Evolutionary conservation across 2,888 invertebrate genomes (phyloP).

Genomic region (Morinoia aosen): DNA sequence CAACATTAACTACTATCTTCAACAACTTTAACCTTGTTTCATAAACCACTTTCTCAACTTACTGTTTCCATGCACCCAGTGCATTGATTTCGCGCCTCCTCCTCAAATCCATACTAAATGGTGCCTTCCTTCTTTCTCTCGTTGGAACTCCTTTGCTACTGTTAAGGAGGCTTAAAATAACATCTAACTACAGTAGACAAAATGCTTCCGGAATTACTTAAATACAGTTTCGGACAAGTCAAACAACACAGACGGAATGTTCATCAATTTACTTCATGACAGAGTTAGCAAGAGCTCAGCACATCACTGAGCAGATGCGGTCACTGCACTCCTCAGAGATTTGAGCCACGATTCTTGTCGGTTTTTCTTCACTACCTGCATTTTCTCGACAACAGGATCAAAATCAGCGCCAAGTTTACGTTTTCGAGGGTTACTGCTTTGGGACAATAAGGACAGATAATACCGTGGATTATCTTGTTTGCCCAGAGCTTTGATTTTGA

Average conservation of each 20-base stretch:
- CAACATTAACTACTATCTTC: no score
- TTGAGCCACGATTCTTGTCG: conserved; percentile 7
- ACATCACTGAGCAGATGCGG: background rate
- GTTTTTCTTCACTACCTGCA: conserved; percentile 7
- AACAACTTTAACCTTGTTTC: no score
- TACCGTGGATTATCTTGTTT: background rate
- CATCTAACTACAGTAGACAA: background rate
- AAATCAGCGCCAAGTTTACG: conserved; percentile 8
- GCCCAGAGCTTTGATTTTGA: conserved; percentile 15
- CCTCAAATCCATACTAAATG: no score
- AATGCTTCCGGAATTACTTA: background rate
- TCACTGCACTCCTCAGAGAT: background rate
- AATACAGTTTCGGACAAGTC: background rate
- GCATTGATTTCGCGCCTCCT: no score
- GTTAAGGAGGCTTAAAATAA: no score
- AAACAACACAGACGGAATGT: background rate
- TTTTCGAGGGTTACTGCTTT: background rate
- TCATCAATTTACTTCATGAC: background rate
- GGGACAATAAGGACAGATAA: background rate
- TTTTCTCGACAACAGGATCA: conserved; percentile 3
- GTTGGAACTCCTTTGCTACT: no score
- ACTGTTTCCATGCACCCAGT: no score
- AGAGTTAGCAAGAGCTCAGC: background rate
- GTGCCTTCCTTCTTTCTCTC: no score
- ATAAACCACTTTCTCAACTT: no score